Evolutionary conservation across 2,888 invertebrate genomes (phyloP).

Genomic region (Catocala sponsa): DNA sequence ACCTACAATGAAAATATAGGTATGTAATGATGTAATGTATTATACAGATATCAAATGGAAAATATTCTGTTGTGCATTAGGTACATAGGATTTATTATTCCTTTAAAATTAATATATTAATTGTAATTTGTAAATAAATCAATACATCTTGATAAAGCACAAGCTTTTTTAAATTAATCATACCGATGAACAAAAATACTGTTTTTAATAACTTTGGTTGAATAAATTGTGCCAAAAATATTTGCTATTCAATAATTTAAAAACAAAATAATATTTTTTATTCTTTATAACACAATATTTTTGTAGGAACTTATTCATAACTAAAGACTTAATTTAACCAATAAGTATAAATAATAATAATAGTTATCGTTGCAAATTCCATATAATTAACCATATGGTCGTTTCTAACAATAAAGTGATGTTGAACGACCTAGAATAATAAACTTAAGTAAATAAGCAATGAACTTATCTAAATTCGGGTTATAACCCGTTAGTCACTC

Average conservation of each 20-base stretch:
- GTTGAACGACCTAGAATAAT: constrained; percentile 25
- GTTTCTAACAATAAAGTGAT: constrained; percentile 35
- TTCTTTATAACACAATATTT: constrained; percentile 34
- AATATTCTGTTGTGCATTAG: too few relatives aligned
- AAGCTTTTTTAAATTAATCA: too few relatives aligned
- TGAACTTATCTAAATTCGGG: constrained; percentile 61
- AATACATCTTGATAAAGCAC: too few relatives aligned
- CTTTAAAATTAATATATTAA: constrained; percentile 4
- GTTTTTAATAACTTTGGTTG: constrained; percentile 47
- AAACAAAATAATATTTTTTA: constrained; percentile 15
- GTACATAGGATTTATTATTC: too few relatives aligned
- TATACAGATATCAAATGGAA: too few relatives aligned
- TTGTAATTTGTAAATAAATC: constrained; percentile 11
- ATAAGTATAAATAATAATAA: neutral
- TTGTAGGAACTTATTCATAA: constrained; percentile 45
- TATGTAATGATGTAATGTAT: too few relatives aligned
- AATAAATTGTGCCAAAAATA: constrained; percentile 29
- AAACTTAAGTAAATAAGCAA: constrained; percentile 27
- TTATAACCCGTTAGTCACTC: constrained; percentile 71
- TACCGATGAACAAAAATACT: constrained; percentile 26
- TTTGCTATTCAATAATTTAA: constrained; percentile 29
- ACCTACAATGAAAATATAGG: too few relatives aligned
- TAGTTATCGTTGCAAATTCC: neutral
- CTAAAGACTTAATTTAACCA: constrained; percentile 1
- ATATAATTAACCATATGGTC: constrained; percentile 28